Conservation (phyloP, 2,113 vertebrate genomes). For the Seriola rivoliana region DNA sequence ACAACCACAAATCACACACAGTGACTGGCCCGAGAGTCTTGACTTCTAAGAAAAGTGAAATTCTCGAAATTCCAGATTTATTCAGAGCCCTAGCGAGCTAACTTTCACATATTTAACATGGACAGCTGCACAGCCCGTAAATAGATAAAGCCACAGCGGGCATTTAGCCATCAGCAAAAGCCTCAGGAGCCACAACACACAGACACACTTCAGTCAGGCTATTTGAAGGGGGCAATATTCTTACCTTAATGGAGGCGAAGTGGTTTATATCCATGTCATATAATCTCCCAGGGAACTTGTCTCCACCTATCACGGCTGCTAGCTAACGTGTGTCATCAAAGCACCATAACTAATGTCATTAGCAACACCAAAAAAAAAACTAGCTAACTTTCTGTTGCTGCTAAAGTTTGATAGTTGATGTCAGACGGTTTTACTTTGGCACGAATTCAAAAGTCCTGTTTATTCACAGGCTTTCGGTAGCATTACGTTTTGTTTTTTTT, state of each 20-base stretch:
- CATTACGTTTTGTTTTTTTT: not conserved
- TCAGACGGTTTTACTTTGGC: not conserved
- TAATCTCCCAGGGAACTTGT: not conserved
- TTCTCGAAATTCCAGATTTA: not conserved
- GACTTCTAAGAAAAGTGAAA: not conserved
- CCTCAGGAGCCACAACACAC: conserved; percentile 1
- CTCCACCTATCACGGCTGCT: not conserved
- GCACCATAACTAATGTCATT: not conserved
- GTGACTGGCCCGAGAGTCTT: not conserved
- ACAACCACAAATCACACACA: not conserved
- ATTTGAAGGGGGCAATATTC: not conserved
- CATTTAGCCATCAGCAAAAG: not conserved
- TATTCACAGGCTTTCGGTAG: not conserved
- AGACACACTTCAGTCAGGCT: not conserved
- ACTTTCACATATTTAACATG: not conserved
- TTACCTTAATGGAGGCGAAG: not conserved
- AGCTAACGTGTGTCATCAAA: not conserved
- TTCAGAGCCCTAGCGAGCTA: too few species aligned
- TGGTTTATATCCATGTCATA: not conserved
- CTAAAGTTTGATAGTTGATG: not conserved
- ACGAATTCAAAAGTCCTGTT: not conserved
- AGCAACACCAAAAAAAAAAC: not conserved
- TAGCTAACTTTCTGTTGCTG: not conserved
- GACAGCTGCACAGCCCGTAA: not conserved
- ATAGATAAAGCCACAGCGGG: not conserved